Evolutionary conservation across 2,797 vertebrate genomes (phyloP).

Genomic region (Eulemur mongoz): DNA sequence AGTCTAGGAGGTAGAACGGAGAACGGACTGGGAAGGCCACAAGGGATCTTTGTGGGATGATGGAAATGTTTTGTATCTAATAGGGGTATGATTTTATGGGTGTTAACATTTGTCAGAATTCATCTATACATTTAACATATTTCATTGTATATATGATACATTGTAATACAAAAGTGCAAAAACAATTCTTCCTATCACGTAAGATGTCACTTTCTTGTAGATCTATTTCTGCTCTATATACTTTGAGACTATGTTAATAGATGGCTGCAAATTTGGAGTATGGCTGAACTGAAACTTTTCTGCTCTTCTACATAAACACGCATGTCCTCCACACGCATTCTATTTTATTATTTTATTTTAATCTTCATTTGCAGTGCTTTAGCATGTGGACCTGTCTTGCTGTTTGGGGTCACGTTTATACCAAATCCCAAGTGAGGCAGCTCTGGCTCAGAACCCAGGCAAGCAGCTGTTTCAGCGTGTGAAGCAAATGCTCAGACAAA

Average conservation of each 20-base stretch:
- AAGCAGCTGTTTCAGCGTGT: neutral
- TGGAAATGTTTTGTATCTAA: neutral
- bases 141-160: neutral
- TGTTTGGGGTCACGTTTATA: neutral
- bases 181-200: neutral
- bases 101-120: neutral
- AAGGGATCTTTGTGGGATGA: neutral
- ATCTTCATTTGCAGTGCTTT: neutral
- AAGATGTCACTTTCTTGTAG: neutral
- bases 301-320: neutral
- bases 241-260: neutral
- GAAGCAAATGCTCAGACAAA: neutral
- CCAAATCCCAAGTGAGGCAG: neutral
- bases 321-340: neutral
- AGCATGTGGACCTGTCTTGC: neutral
- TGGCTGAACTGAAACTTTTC: neutral
- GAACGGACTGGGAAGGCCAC: neutral
- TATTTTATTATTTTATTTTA: neutral
- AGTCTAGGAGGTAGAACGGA: neutral
- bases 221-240: neutral
- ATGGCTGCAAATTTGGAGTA: constrained; percentile 9
- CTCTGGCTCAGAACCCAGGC: neutral
- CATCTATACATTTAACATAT: neutral
- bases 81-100: neutral
- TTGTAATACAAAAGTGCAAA: neutral